Conservation (phyloP, 2,797 vertebrate genomes). For the Hoplostethus atlanticus region DNA sequence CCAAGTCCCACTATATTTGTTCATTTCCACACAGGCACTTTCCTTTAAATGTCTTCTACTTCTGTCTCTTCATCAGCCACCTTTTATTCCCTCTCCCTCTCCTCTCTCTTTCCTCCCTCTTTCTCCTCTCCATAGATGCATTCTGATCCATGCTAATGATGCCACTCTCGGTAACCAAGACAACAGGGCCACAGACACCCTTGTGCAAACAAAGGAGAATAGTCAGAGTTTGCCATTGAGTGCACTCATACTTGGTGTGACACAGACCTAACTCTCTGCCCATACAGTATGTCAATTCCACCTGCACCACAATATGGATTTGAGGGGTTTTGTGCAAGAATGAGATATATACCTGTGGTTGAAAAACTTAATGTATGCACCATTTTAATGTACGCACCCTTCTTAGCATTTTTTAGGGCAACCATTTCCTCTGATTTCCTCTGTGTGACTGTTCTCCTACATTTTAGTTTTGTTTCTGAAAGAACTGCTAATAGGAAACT, state of each 20-base stretch:
- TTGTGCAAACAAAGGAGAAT: background rate
- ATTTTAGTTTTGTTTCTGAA: no score
- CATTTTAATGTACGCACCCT: no score
- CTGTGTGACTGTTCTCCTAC: no score
- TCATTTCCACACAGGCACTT: background rate
- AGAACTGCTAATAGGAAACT: no score
- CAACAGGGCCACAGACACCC: conserved; percentile 9
- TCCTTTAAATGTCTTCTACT: conserved; percentile 10
- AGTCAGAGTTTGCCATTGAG: background rate
- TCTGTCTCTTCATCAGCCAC: background rate
- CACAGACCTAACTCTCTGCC: background rate
- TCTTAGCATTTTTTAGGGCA: no score
- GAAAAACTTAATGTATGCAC: no score
- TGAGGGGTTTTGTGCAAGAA: background rate
- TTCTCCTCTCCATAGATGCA: background rate
- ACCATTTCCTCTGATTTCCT: no score
- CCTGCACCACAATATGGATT: background rate
- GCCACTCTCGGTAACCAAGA: conserved; percentile 22
- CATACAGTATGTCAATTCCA: background rate
- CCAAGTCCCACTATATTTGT: conserved; percentile 1
- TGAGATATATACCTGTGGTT: background rate
- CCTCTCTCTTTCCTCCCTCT: background rate
- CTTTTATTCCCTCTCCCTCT: background rate
- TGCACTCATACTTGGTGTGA: background rate
- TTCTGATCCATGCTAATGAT: conserved; percentile 28